Base-by-base conservation (phyloP, 2,113 vertebrate species). In the Anguilla rostrata region DNA sequence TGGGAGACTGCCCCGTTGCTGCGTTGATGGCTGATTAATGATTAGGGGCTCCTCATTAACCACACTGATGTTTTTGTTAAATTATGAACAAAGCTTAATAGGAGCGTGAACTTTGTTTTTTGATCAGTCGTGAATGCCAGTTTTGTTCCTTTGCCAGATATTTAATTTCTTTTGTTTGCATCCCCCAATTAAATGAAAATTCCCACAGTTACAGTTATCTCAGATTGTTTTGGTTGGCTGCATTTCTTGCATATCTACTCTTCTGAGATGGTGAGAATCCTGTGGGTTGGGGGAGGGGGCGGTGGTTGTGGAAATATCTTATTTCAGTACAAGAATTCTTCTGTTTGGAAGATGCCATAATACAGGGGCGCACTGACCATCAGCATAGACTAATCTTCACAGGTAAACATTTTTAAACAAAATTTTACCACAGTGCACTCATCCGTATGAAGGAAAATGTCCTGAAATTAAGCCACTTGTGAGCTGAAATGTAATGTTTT, bases 51-150 rank as follows among this genome's bases (percentile, higher is more conserved):
- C n/a, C 71, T 75, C 71, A 34, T 75, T 34, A 75, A 26, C 26
- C 71, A 75, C 71, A 75, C 26, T 75, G 29, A 75, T 75, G 71
- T n/a, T n/a, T 75, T 75, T 75, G 71, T 75, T 75, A 75, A 22
- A 75, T 75, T 75, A 75, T 75, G 71, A 22, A 75, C 9, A 2
- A 75, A 75, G 34, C 20, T 34, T n/a, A 75, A 75, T 75, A 34
- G 71, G 71, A 75, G 6, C 71, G 63, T 71, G 63, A 71, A 71
- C 63, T 7, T 71, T n/a, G 63, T 34, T n/a, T 71, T 71, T 22
- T 20, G 63, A 71, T 71, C 63, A 71, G n/a, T 71, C 63, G 2
- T 71, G 63, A 71, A 71, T 71, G 9, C 63, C 63, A 71, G 63
- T 71, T 71, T 71, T 71, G 63, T 71, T 71, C 63, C 63, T 6